phyloP scores from a whole-genome alignment of 2,797 vertebrate species.

The Hozukius guyotensis region DNA sequence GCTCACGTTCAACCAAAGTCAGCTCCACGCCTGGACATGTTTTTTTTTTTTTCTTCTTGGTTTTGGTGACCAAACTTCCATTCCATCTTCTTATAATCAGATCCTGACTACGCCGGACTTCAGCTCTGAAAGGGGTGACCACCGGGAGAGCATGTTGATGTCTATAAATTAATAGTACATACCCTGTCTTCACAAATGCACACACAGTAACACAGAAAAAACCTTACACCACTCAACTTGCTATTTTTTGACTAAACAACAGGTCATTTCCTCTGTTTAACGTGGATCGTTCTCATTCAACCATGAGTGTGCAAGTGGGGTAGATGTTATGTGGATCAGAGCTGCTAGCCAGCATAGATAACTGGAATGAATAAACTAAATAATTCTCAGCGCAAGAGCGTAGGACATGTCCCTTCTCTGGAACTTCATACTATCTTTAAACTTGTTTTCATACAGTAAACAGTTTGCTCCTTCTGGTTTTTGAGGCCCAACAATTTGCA shows the following conservation, averaged over 20 bases:
- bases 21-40: constrained; percentile 12
- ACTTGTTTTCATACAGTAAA: neutral
- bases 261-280: neutral
- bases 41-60: neutral
- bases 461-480: neutral
- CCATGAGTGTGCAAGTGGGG: neutral
- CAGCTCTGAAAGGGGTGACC: constrained; percentile 8
- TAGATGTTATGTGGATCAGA: constrained; percentile 2
- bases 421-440: neutral
- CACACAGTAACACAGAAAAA: constrained; percentile 17
- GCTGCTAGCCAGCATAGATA: constrained; percentile 19
- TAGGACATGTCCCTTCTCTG: neutral
- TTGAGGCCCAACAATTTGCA: constrained; percentile 4
- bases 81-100: constrained; percentile 2
- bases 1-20: constrained; percentile 55
- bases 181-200: neutral
- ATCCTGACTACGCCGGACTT: neutral
- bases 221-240: neutral
- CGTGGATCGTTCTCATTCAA: neutral
- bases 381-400: neutral
- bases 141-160: neutral
- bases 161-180: neutral
- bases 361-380: constrained; percentile 25
- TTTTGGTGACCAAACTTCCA: constrained; percentile 51
- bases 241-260: neutral